Evolutionary conservation across 2,113 vertebrate species (phyloP), one percentile per base, ranked within the genome.

Genomic region (Notiomystis cincta): DNA sequence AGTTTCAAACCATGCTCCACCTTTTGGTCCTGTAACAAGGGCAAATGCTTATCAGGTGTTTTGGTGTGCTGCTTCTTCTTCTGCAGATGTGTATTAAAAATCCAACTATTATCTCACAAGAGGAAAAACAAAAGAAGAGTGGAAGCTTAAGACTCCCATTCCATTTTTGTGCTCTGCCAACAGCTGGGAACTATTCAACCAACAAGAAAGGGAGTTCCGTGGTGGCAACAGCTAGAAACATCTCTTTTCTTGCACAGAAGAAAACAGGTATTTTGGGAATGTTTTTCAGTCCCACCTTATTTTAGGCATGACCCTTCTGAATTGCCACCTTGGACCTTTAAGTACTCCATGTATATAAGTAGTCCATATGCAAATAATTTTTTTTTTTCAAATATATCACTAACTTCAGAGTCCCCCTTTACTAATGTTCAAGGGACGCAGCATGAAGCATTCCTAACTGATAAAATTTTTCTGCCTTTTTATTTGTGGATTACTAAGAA

Each of bases 1-100:
- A 72, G 28, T 85, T 93, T 66, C 61, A 96, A 80, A 73, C 92
- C 96, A 87, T 86, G 96, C 91, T 97, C 96, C 95, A 96, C 60
- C 27, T 80, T 53, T 67, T n/a, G 92, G 57, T 85, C 87, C 53
- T 48, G 20, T 90, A 82, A 82, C 54, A 75, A 83, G 77, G 48
- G n/a, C 54, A 83, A 90, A 85, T 95, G 66, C 54, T 97, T 89
- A 95, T 30, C 70, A 89, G 64, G 92, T 89, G 76, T 95, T 82
- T 56, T 13, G 4, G 11, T 13, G 7, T 4, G 17, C 40, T 65
- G 23, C 4, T 44, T 83, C 79, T 83, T 72, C 87, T 77, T 95
- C 90, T 96, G 73, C 84, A 97, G 91, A 94, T 61, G 64, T 91
- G 61, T 91, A 94, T 94, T 38, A 3, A 50, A 72, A 97, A 82